Conservation (phyloP, 2,797 vertebrate genomes). For the Xiphorhynchus erythropygius region DNA sequence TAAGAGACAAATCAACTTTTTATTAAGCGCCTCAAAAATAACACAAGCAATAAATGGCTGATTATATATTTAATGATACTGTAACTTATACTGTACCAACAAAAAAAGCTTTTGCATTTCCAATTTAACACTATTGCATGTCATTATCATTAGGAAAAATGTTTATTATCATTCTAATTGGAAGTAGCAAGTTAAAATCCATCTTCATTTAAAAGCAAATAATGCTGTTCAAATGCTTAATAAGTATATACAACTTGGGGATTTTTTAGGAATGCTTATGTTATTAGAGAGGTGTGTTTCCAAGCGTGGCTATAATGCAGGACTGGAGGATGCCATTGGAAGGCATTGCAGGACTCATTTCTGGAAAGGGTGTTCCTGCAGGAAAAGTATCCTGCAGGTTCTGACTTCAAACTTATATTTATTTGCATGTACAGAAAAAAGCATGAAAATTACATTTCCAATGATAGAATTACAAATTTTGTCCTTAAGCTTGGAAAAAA, state of each 20-base stretch:
- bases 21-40: slow-evolving; percentile 52
- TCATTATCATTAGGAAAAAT: slow-evolving; percentile 47
- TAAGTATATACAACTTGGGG: not conserved
- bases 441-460: not conserved
- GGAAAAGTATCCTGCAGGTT: not conserved
- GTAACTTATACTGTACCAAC: slow-evolving; percentile 17
- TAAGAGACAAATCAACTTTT: slow-evolving; percentile 66
- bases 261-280: not conserved
- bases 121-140: not conserved
- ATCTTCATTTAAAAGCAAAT: slow-evolving; percentile 56
- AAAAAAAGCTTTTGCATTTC: not conserved
- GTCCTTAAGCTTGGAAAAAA: not conserved
- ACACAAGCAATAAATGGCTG: slow-evolving; percentile 39
- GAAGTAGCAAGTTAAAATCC: slow-evolving; percentile 50
- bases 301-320: not conserved
- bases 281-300: not conserved
- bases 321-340: not conserved
- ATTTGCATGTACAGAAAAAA: not conserved
- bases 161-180: slow-evolving; percentile 61
- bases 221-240: not conserved
- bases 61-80: slow-evolving; percentile 51
- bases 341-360: not conserved
- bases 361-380: not conserved
- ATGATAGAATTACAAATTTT: not conserved
- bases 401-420: not conserved